phyloP scores from a whole-genome alignment of 2,797 vertebrate species.

The Thripadectes ignobilis region DNA sequence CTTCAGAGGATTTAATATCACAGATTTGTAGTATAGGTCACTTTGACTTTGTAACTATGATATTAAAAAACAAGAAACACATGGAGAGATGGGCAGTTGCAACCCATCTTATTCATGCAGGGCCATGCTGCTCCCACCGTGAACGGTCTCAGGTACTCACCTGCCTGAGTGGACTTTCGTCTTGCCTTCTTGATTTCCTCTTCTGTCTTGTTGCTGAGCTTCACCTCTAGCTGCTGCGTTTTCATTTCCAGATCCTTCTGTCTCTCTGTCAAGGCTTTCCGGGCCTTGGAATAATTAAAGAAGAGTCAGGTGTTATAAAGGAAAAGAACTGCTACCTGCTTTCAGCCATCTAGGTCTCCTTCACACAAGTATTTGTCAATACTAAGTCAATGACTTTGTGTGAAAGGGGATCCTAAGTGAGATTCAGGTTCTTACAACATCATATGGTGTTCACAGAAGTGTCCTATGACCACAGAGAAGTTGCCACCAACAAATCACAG shows the following conservation, averaged over 20 bases:
- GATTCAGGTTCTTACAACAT: neutral
- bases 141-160: conserved; percentile 69
- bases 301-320: neutral
- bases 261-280: conserved; percentile 90
- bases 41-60: neutral
- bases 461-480: neutral
- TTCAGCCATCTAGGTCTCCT: neutral
- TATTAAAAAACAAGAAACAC: fast-evolving
- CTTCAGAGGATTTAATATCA: neutral
- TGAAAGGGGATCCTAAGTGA: neutral
- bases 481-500: neutral
- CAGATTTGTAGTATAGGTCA: neutral
- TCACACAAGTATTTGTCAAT: neutral
- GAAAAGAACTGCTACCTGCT: neutral
- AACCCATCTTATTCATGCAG: fast-evolving
- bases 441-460: neutral
- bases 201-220: conserved; percentile 94
- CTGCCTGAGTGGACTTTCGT: conserved; percentile 97
- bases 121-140: fast-evolving
- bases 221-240: conserved; percentile 95
- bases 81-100: neutral
- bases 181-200: conserved; percentile 98
- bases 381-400: neutral
- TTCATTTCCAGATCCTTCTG: conserved; percentile 97
- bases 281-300: conserved; percentile 78